Conservation (phyloP, 1,140 invertebrate genomes). For the Dendroctonus ponderosae region DNA sequence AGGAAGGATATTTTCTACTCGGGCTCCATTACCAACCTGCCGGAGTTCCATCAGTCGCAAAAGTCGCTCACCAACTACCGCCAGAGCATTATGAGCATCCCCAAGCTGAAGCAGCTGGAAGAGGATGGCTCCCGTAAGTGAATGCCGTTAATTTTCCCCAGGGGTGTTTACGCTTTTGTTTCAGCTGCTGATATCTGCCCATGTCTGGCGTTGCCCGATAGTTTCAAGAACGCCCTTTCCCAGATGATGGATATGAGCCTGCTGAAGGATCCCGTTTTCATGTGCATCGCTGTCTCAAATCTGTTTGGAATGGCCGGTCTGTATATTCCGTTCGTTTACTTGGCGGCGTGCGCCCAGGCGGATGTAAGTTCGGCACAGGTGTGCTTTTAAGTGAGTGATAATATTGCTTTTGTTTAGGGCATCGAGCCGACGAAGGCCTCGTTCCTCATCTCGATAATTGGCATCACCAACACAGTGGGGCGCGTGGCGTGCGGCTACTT, state of each 20-base stretch:
- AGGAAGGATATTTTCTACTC: conserved; percentile 98
- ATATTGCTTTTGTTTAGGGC: conserved; percentile 57
- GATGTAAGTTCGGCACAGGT: conserved; percentile 56
- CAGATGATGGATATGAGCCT: conserved; percentile 93
- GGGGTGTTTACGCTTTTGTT: conserved; percentile 12
- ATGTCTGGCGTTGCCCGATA: conserved; percentile 74
- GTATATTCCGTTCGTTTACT: conserved; percentile 93
- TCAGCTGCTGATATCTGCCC: conserved; percentile 71
- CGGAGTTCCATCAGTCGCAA: conserved; percentile 89
- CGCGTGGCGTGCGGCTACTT: conserved; percentile 85
- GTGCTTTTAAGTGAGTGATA: neutral
- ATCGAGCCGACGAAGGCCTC: conserved; percentile 76
- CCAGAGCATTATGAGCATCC: conserved; percentile 59
- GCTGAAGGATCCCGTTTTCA: conserved; percentile 86
- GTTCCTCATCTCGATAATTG: conserved; percentile 90
- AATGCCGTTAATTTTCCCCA: neutral
- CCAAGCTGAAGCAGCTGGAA: conserved; percentile 48
- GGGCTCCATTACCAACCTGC: conserved; percentile 87
- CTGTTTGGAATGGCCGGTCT: conserved; percentile 92
- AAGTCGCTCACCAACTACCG: conserved; percentile 86
- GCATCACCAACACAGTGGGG: conserved; percentile 90
- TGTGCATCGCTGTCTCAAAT: conserved; percentile 91
- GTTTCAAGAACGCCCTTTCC: conserved; percentile 76
- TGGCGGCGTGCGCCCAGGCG: conserved; percentile 76
- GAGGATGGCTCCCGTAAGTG: conserved; percentile 66